Percentiles rank a stretch among this genome's conserved stretches.
phyloP scores from a whole-genome alignment of 2,888 invertebrate genomes.

The Hemicrepidius hirtus region DNA sequence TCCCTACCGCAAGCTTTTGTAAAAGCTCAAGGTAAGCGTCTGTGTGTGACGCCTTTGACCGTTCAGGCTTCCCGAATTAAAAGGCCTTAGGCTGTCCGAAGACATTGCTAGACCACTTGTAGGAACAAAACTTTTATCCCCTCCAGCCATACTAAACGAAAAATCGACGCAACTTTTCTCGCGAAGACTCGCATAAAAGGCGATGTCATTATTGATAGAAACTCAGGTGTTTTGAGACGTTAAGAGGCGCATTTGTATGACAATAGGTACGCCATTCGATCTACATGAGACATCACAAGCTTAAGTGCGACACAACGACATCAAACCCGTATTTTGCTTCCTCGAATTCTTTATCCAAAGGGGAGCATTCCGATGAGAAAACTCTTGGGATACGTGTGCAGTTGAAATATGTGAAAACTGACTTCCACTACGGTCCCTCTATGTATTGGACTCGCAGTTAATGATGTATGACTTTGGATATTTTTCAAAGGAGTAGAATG shows the following conservation, averaged over 20 bases:
- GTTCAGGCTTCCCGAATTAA: conserved; percentile 28
- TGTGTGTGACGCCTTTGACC: conserved; percentile 47
- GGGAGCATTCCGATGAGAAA: conserved; percentile 38
- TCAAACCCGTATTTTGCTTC: conserved; percentile 36
- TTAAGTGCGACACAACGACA: conserved; percentile 28
- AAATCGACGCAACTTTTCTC: conserved; percentile 18
- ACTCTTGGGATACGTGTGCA: conserved; percentile 46
- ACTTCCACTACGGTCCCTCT: conserved; percentile 50
- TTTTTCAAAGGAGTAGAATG: conserved; percentile 61
- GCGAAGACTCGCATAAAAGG: background rate
- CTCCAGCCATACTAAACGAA: background rate
- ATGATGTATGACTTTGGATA: conserved; percentile 62
- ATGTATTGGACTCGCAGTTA: conserved; percentile 58
- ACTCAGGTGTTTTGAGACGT: conserved; percentile 18
- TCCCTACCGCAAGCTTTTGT: conserved; percentile 45
- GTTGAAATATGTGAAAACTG: conserved; percentile 54
- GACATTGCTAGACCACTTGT: conserved; percentile 23
- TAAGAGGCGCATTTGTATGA: conserved; percentile 24
- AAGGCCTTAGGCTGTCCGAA: conserved; percentile 14
- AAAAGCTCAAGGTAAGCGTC: conserved; percentile 52
- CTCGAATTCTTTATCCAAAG: conserved; percentile 27
- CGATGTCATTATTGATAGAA: conserved; percentile 26
- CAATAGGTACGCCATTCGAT: conserved; percentile 30
- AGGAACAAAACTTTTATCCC: conserved; percentile 24
- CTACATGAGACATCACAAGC: conserved; percentile 29